Conservation (phyloP, 2,888 invertebrate species). For the Limenitis camilla region DNA sequence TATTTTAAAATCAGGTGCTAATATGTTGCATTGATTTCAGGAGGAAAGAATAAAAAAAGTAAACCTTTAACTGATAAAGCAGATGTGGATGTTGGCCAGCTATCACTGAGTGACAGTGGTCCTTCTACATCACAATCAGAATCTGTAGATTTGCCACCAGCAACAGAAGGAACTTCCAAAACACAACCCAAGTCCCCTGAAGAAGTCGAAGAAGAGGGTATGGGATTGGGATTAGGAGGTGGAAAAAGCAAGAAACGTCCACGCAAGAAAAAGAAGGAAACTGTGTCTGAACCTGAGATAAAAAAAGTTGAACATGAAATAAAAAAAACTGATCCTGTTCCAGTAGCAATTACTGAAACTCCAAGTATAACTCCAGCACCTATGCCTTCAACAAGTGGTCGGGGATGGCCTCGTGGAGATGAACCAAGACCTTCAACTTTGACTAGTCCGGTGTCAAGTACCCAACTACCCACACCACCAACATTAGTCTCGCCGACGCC, state of each 20-base stretch:
- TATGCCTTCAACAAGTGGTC: no score
- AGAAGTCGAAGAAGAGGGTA: slow-evolving; percentile 25
- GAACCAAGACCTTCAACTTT: no score
- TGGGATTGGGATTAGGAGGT: slow-evolving; percentile 27
- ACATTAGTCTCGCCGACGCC: no score
- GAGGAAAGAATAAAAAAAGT: slow-evolving; percentile 34
- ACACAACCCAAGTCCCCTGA: slow-evolving; percentile 8
- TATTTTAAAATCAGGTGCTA: no score
- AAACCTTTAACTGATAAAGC: slow-evolving; percentile 18
- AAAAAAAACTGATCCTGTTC: background rate
- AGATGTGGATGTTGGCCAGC: slow-evolving; percentile 6
- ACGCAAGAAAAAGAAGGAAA: slow-evolving; percentile 33
- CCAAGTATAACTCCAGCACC: background rate
- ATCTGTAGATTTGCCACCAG: background rate
- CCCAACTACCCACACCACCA: no score
- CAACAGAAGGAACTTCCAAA: slow-evolving; percentile 6
- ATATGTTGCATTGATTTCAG: slow-evolving; percentile 3
- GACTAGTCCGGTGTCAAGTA: no score
- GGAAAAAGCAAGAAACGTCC: slow-evolving; percentile 28
- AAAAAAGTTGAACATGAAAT: no score
- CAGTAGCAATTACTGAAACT: background rate
- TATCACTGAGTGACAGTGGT: slow-evolving; percentile 6
- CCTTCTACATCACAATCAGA: slow-evolving; percentile 7
- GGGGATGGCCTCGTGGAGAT: no score
- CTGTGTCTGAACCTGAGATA: background rate